Percentiles rank a stretch among this genome's conserved stretches.
phyloP scores from a whole-genome alignment of 2,888 invertebrate genomes.

The Anthophora plumipes region DNA sequence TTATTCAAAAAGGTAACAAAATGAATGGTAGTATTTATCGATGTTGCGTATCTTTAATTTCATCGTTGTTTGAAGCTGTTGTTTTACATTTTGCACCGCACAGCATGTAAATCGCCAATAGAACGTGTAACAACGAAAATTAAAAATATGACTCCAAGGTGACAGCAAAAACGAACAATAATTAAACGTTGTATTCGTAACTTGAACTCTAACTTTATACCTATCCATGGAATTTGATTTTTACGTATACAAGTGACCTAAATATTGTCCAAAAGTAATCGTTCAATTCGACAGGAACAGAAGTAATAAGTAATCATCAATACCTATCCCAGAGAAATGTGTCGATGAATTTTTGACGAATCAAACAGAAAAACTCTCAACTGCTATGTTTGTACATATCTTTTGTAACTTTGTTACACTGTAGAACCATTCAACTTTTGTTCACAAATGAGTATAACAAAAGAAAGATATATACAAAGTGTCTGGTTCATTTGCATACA shows the following conservation, averaged over 20 bases:
- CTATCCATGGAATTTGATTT: background rate
- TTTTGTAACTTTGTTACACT: background rate
- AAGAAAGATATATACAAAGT: too few relatives aligned
- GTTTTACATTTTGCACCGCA: slow-evolving; percentile 2
- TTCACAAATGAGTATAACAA: too few relatives aligned
- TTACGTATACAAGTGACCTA: too few relatives aligned
- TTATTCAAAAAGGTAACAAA: slow-evolving; percentile 30
- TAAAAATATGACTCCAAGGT: background rate
- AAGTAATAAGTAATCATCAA: background rate
- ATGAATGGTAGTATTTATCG: slow-evolving; percentile 7
- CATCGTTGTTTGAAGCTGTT: slow-evolving; percentile 28
- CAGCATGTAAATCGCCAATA: slow-evolving; percentile 46
- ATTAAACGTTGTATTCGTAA: background rate
- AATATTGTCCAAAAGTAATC: too few relatives aligned
- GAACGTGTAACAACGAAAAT: slow-evolving; percentile 14
- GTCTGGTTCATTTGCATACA: too few relatives aligned
- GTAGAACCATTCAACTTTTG: too few relatives aligned
- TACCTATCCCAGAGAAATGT: background rate
- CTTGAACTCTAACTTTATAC: background rate
- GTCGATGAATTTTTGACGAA: background rate
- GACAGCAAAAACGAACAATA: background rate
- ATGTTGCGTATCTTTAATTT: slow-evolving; percentile 34
- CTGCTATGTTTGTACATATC: too few relatives aligned
- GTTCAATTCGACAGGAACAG: too few relatives aligned
- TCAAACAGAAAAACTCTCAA: background rate